Evolutionary conservation across 2,888 invertebrate species (phyloP), one percentile per base, ranked within the genome.

Genomic region (Platynereis dumerilii): DNA sequence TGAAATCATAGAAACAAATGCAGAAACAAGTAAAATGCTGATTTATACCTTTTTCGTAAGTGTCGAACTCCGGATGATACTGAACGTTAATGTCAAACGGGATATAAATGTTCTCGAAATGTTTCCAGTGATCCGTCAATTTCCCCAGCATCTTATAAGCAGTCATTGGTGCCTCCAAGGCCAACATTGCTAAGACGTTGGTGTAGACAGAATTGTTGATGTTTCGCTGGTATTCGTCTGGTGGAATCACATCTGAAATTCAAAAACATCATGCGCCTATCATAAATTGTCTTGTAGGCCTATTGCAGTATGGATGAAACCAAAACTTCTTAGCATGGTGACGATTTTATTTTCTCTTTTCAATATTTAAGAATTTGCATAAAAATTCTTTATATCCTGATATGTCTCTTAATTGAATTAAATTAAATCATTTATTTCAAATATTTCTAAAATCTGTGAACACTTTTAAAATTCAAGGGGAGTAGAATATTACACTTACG

Each of bases 1-100:
- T n/a, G n/a, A n/a, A n/a, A n/a, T n/a, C n/a, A n/a, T n/a, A n/a
- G n/a, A n/a, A n/a, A n/a, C n/a, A n/a, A n/a, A n/a, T n/a, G n/a
- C n/a, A n/a, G n/a, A n/a, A n/a, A n/a, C n/a, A 34, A 34, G 5
- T 34, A 34, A 34, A 34, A 34, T 34, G 48, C 48, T n/a, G 7
- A 48, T n/a, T 22, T 48, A 64, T 69, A 65, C 73, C 76, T 17
- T 42, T 56, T 2, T 44, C 68, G 68, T 82, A 85, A 1, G 82
- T 82, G 45, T 85, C 84, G 72, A 72, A 85, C 67, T 85, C 85
- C 1, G 84, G 84, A 64, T 85, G 85, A 65, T 78, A 85, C 34
- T 81, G 70, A n/a, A 56, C n/a, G 17, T 66, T 61, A 0, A 60
- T 60, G 64, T 85, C 81, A 69, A 79, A 83, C 0, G 82, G 78